Evolutionary conservation across 2,113 vertebrate species (phyloP).

Genomic region (Casuarius casuarius): DNA sequence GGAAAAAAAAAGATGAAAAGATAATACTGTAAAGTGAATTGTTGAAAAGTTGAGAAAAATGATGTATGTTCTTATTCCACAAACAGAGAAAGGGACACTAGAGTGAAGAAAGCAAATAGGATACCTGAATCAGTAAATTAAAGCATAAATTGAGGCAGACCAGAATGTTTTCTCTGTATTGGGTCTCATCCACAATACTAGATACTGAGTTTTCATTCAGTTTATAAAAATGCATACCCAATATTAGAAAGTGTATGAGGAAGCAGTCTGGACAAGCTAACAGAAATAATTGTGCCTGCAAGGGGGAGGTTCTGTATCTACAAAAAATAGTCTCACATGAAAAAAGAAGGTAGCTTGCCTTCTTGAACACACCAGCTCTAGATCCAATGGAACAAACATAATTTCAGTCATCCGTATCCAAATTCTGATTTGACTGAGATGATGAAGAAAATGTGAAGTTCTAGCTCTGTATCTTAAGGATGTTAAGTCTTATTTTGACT

Average conservation of each 20-base stretch:
- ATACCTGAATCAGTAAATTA: neutral
- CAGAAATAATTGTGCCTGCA: neutral
- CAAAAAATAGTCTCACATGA: neutral
- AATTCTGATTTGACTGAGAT: no score
- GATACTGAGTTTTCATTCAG: neutral
- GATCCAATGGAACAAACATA: no score
- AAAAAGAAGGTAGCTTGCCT: no score
- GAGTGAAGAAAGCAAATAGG: neutral
- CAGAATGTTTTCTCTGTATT: neutral
- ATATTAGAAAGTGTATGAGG: neutral
- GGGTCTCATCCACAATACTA: neutral
- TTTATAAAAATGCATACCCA: neutral
- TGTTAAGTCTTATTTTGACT: no score
- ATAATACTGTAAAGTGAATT: no score
- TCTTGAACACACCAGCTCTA: no score
- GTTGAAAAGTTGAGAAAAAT: neutral
- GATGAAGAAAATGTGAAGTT: no score
- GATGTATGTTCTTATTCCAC: neutral
- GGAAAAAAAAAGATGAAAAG: neutral
- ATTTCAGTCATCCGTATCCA: no score
- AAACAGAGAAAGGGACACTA: neutral
- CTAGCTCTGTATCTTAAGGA: no score
- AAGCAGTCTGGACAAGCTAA: neutral
- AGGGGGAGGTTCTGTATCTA: neutral
- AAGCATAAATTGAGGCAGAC: neutral